Evolutionary conservation across 1,140 invertebrate species (phyloP).

Genomic region (Stegodyphus mimosarum): DNA sequence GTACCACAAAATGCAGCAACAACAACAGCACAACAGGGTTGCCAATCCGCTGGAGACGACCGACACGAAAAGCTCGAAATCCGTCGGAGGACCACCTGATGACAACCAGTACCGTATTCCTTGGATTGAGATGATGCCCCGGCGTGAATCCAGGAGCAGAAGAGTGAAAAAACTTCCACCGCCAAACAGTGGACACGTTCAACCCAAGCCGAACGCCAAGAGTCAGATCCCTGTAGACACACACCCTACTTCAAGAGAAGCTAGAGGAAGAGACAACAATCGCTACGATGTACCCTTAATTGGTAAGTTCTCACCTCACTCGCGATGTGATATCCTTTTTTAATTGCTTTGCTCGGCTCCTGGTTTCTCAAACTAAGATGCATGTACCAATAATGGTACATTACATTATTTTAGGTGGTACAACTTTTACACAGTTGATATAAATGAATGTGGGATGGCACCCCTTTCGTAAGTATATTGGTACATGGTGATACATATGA

Average conservation of each 20-base stretch:
- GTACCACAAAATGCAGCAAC: constrained; percentile 18
- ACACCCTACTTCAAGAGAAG: constrained; percentile 28
- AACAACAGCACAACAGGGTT: not conserved
- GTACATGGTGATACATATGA: too few species aligned
- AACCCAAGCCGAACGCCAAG: constrained; percentile 29
- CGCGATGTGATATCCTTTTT: too few species aligned
- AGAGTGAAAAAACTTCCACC: constrained; percentile 39
- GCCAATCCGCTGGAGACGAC: not conserved
- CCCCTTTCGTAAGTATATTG: too few species aligned
- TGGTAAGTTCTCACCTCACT: not conserved
- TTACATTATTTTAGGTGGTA: too few species aligned
- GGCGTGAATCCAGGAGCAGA: constrained; percentile 14
- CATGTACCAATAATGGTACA: too few species aligned
- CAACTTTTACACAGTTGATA: too few species aligned
- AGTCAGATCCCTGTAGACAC: constrained; percentile 26
- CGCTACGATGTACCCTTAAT: constrained; percentile 44
- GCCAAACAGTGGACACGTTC: constrained; percentile 14
- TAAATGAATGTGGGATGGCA: too few species aligned
- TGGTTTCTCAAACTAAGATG: too few species aligned
- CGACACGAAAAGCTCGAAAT: not conserved
- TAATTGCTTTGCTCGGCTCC: too few species aligned
- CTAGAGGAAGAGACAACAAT: constrained; percentile 49
- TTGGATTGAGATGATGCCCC: constrained; percentile 43
- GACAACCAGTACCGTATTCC: constrained; percentile 30
- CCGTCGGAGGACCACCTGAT: not conserved